phyloP scores from a whole-genome alignment of 2,113 vertebrate genomes.

The Scomber scombrus region DNA sequence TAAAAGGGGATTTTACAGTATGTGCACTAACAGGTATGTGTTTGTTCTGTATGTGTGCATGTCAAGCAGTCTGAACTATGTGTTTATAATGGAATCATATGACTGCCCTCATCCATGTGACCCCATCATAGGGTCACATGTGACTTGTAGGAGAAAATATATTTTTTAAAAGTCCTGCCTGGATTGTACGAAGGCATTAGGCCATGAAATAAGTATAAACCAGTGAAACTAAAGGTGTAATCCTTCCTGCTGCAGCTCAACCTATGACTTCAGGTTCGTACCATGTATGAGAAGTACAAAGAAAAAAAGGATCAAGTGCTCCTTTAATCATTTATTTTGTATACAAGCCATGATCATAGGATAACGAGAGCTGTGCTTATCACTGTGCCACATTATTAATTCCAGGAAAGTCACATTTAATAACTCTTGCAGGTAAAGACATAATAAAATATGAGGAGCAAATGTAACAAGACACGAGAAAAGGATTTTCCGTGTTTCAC shows the following conservation, averaged over 20 bases:
- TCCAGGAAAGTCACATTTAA: neutral
- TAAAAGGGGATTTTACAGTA: constrained; percentile 7
- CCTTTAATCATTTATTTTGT: neutral
- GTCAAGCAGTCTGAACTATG: constrained; percentile 12
- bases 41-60: constrained; percentile 11
- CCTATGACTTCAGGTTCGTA: neutral
- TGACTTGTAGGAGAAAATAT: constrained; percentile 50
- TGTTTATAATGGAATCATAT: constrained; percentile 63
- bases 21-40: neutral
- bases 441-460: neutral
- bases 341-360: neutral
- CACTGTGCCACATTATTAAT: neutral
- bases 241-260: constrained; percentile 23
- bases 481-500: neutral
- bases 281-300: neutral
- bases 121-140: too few relatives aligned
- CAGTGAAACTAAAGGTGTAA: constrained; percentile 16
- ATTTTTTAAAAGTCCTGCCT: neutral
- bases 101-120: constrained; percentile 73
- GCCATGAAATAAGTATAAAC: constrained; percentile 37
- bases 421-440: neutral
- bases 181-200: constrained; percentile 23
- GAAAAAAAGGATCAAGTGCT: neutral
- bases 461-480: neutral
- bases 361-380: neutral